Percentiles rank a stretch among this genome's conserved stretches.
phyloP scores from a whole-genome alignment of 2,797 vertebrate genomes.

The Acanthiza pusilla region DNA sequence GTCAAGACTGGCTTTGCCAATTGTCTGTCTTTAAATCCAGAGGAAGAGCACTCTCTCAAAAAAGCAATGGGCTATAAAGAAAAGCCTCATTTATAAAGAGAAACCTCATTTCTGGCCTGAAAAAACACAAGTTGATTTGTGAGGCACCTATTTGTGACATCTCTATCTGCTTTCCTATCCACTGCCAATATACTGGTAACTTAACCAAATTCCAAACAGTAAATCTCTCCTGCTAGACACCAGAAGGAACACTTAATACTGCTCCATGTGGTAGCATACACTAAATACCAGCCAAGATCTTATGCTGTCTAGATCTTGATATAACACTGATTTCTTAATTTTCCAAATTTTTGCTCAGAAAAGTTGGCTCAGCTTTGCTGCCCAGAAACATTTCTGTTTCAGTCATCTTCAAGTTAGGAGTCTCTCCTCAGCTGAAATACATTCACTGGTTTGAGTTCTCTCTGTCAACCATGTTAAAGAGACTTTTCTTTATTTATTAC shows the following conservation, averaged over 20 bases:
- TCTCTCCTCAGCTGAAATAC: background rate
- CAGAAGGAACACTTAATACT: background rate
- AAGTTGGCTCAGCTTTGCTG: background rate
- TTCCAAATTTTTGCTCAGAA: background rate
- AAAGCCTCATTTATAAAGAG: background rate
- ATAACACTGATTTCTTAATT: background rate
- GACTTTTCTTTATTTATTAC: background rate
- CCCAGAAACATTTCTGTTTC: background rate
- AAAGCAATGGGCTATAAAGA: background rate
- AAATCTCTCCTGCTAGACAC: background rate
- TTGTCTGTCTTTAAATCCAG: background rate
- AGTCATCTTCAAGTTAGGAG: background rate
- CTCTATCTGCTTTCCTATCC: background rate
- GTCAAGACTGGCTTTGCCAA: background rate
- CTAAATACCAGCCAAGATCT: background rate
- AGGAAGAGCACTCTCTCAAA: background rate
- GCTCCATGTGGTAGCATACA: background rate
- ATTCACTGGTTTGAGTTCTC: background rate
- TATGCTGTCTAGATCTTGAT: background rate
- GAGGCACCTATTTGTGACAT: background rate
- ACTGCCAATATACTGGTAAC: background rate
- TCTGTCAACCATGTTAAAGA: background rate
- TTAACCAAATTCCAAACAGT: background rate
- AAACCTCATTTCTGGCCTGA: background rate
- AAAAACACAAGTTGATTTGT: background rate